Evolutionary conservation across 2,797 vertebrate genomes (phyloP), one percentile per base, ranked within the genome.

Genomic region (Notamacropus eugenii): DNA sequence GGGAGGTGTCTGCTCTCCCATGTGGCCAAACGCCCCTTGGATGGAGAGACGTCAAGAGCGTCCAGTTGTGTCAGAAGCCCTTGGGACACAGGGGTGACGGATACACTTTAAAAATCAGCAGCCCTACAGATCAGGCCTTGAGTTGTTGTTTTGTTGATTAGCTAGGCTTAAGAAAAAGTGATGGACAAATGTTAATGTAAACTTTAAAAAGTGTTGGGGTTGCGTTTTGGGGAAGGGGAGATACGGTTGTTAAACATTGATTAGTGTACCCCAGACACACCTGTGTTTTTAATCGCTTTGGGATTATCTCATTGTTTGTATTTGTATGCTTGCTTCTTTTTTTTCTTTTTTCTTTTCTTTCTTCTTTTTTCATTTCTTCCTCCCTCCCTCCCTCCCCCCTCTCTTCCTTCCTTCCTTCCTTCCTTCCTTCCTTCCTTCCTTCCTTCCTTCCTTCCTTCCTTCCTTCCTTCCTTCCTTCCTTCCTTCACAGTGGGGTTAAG

Each of bases 21-120:
- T 55, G 54, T 90, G 94, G 94, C 55, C 58, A 57, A 93, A 91
- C 91, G 46, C 91, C 29, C n/a, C 95, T 93, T n/a, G 94, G 58
- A 90, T 40, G 50, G 52, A 92, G 9, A 19, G 90, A 40, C 29
- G 5, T n/a, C 27, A 52, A 95, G 92, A 92, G 90, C 55, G 10
- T 14, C 31, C 54, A 91, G 54, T 57, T 91, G 62, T 93, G 52
- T 54, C 91, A 50, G 55, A 94, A 95, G 52, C 90, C 90, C 54
- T 46, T 34, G 92, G 93, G 28, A 90, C 92, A 90, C 59, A 16
- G 31, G 59, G 59, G 59, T 67, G 31, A 14, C 59, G n/a, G 59
- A n/a, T 2, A 0, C 5, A 6, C n/a, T 46, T 46, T 82, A 22
- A n/a, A 87, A 50, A 50, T 46, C 74, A 10, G 74, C 74, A 87